Evolutionary conservation across 2,888 invertebrate species (phyloP).

Genomic region (Perizoma affinitatum): DNA sequence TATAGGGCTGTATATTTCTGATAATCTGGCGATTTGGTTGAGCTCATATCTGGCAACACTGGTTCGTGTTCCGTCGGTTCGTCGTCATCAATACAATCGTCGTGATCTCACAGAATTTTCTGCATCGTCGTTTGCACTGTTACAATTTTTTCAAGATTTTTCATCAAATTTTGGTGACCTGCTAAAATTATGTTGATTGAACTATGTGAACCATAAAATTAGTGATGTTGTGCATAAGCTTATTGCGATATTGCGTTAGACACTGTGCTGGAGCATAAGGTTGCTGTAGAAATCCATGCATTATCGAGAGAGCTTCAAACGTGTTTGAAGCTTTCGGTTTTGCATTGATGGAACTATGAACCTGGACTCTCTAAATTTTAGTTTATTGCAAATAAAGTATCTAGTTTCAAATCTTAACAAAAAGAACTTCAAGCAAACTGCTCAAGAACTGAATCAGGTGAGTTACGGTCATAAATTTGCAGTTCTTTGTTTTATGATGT

Average conservation of each 20-base stretch:
- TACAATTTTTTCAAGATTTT: constrained; percentile 42
- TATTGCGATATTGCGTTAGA: constrained; percentile 73
- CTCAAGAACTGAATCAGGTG: constrained; percentile 95
- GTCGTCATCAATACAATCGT: too few relatives aligned
- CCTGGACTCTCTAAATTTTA: constrained; percentile 99
- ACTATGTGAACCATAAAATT: constrained; percentile 71
- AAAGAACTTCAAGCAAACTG: constrained; percentile 96
- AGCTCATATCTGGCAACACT: too few relatives aligned
- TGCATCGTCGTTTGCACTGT: constrained; percentile 63
- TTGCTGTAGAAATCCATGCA: constrained; percentile 86
- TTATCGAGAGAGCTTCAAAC: constrained; percentile 95
- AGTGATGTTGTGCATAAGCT: constrained; percentile 81
- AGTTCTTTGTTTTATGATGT: constrained; percentile 72
- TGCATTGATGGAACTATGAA: constrained; percentile 98
- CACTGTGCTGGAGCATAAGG: constrained; percentile 72
- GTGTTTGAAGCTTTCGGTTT: constrained; percentile 97
- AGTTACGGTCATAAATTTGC: constrained; percentile 70
- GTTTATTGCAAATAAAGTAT: constrained; percentile 99
- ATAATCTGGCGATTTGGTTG: too few relatives aligned
- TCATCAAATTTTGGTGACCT: constrained; percentile 55
- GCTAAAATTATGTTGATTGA: constrained; percentile 69
- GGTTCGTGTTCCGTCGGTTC: too few relatives aligned
- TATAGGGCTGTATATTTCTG: too few relatives aligned
- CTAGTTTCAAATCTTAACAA: constrained; percentile 97
- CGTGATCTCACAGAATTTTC: constrained; percentile 20